Base-by-base conservation (phyloP, 2,797 vertebrate species). In the Phrynocephalus guinanensis region DNA sequence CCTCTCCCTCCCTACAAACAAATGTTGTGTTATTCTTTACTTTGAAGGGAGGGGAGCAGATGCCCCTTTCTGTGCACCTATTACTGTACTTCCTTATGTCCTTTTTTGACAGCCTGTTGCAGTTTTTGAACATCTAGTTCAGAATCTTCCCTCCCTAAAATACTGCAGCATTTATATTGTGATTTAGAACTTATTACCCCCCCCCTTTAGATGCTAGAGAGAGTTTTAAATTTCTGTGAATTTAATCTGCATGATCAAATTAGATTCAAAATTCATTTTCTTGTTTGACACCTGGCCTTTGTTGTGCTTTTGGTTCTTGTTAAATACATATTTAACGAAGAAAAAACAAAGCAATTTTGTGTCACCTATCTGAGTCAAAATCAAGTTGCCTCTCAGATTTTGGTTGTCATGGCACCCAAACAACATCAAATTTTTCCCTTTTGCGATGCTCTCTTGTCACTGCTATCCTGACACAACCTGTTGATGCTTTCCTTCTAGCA, bases 331-430 rank as follows among this genome's bases (percentile, higher is more conserved):
- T 68, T 70, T 56, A 52, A 56, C 24, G 66, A 38, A 66, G 26
- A 2, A n/a, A 28, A 20, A 90, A 68, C 1, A 89, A 90, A 52
- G 48, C 56, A 87, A 30, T 52, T 44, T 68, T 63, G 8, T 52
- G 48, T 50, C 86, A 75, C 68, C 44, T 83, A 78, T 70, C 90
- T 85, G 72, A n/a, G 83, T 52, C 79, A 94, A 5, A 90, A 91
- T 84, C 83, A 0, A 83, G 88, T 92, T 95, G 93, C 87, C 95
- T 96, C 93, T 93, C 92, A 88, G 92, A 93, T 93, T 94, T 91
- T 91, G 91, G 94, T 97, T 96, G 93, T 95, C 94, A 96, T 95
- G 92, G 92, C 78, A 96, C 88, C 90, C 91, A 87, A 92, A 79
- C 75, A 50, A 86, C 80, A 0, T 0, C 82, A 85, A 56, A 52